Evolutionary conservation across 2,113 vertebrate species (phyloP).

Genomic region (Nyctibius bracteatus): DNA sequence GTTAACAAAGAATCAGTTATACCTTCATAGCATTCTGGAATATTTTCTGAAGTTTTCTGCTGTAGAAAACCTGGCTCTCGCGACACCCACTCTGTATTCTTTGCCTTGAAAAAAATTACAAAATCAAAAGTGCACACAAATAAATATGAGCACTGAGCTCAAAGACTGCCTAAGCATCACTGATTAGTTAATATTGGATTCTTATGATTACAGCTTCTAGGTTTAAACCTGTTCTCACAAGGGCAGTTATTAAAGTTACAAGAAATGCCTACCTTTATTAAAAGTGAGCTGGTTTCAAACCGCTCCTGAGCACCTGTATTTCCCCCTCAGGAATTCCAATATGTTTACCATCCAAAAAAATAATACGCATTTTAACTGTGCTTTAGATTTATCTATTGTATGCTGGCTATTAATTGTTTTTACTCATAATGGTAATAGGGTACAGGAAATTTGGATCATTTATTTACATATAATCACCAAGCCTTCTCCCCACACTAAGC

Average conservation of each 20-base stretch:
- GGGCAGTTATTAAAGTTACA: background rate
- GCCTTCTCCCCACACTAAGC: background rate
- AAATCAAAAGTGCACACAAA: background rate
- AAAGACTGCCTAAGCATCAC: background rate
- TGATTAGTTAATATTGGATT: background rate
- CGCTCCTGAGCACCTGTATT: background rate
- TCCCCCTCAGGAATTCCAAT: background rate
- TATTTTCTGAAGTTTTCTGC: background rate
- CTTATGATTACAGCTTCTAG: background rate
- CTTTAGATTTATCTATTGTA: background rate
- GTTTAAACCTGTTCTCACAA: background rate
- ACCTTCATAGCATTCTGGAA: conserved; percentile 59
- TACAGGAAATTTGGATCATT: background rate
- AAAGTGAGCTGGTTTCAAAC: background rate
- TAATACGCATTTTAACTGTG: background rate
- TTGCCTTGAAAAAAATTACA: conserved; percentile 12
- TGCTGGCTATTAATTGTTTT: background rate
- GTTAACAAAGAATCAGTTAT: background rate
- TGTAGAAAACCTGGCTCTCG: background rate
- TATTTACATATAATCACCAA: background rate
- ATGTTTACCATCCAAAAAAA: background rate
- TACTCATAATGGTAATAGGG: background rate
- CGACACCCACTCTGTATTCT: background rate
- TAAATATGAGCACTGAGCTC: background rate
- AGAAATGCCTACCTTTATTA: background rate